These are phyloP conservation scores for Haemorhous mexicanus DNA, from an alignment of 2,113 vertebrate genomes.

Conservation along the genomic window DNA sequence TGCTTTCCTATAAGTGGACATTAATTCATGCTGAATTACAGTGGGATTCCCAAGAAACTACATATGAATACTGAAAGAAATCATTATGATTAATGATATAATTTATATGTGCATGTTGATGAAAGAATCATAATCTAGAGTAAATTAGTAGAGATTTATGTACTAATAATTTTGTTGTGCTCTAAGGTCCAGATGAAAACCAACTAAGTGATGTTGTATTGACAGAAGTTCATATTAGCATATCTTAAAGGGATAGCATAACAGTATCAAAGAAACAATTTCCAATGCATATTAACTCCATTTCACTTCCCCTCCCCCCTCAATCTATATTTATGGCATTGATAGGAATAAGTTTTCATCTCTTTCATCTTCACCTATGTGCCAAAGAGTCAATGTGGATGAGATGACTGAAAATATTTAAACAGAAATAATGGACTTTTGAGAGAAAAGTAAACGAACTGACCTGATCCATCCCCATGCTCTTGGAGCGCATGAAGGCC, in stretches of 20 bases:
- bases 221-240: conserved; percentile 26
- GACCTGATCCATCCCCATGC: not conserved
- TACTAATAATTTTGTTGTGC: conserved; percentile 63
- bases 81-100: conserved; percentile 66
- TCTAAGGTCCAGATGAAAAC: conserved; percentile 46
- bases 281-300: not conserved
- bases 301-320: not conserved
- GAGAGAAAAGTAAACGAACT: not conserved
- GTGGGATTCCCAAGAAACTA: conserved; percentile 64
- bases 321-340: not conserved
- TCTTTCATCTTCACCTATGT: not conserved
- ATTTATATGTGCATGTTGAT: conserved; percentile 67
- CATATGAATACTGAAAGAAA: conserved; percentile 59
- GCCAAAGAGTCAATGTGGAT: not conserved
- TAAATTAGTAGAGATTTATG: conserved; percentile 68
- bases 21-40: conserved; percentile 67
- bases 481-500: not conserved
- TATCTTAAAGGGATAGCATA: conserved; percentile 22
- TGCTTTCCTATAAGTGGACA: conserved; percentile 53
- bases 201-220: conserved; percentile 44
- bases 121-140: conserved; percentile 63
- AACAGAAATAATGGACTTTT: not conserved
- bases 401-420: not conserved
- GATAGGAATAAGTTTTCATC: not conserved
- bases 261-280: not conserved